Evolutionary conservation across 1,140 invertebrate genomes (phyloP).

Genomic region (Heliothis virescens): DNA sequence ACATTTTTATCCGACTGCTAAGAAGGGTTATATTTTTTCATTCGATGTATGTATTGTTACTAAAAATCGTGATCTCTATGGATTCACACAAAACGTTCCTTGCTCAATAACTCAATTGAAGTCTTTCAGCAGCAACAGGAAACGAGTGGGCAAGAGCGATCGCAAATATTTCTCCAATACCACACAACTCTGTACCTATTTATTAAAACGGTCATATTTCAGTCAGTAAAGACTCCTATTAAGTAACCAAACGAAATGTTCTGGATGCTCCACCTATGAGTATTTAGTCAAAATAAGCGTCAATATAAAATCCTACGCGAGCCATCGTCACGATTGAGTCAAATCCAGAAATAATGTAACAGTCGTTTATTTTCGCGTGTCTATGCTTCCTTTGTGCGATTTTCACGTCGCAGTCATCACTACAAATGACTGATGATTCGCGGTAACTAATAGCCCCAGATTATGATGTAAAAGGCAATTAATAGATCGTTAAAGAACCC

Average conservation of each 20-base stretch:
- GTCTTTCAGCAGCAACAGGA: slow-evolving; percentile 1
- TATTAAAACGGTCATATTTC: neutral
- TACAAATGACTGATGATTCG: neutral
- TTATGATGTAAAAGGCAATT: neutral
- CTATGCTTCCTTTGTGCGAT: slow-evolving; percentile 19
- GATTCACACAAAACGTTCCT: too few species aligned
- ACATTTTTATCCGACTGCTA: too few species aligned
- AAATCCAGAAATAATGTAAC: slow-evolving; percentile 61
- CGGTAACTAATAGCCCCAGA: neutral
- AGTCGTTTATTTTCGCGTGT: slow-evolving; percentile 9
- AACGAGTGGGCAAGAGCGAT: neutral
- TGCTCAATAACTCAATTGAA: neutral
- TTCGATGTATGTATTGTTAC: too few species aligned
- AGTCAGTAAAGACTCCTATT: neutral
- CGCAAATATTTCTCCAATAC: neutral
- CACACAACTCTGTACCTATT: neutral
- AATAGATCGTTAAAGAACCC: too few species aligned
- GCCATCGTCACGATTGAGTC: slow-evolving; percentile 59
- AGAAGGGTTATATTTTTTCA: too few species aligned
- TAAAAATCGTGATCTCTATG: too few species aligned
- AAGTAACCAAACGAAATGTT: neutral
- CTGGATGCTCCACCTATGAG: slow-evolving; percentile 8
- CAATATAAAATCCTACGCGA: slow-evolving; percentile 61
- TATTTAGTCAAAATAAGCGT: slow-evolving; percentile 38
- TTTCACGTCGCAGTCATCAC: slow-evolving; percentile 8